A percentile compares a stretch with the other conserved stretches of the same genome.
These are phyloP conservation scores for Phalacrocorax brasilianus DNA, from an alignment of 2,113 vertebrate genomes.

Conservation along the genomic window DNA sequence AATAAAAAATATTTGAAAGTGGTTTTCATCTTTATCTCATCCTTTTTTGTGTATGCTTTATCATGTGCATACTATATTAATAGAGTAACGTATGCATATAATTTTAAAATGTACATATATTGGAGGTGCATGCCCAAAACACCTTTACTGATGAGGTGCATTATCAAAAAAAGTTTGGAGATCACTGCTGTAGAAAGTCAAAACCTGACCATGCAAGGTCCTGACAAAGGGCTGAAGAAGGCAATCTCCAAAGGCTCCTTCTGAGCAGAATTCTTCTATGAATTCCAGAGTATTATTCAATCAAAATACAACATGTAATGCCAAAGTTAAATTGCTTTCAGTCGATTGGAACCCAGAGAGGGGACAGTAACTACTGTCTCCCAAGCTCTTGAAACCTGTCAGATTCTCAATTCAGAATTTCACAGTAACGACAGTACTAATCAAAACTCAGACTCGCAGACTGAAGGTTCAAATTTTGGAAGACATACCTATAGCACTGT, in stretches of 20 bases:
- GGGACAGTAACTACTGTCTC: neutral
- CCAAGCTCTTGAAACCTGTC: neutral
- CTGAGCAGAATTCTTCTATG: neutral
- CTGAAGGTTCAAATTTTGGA: neutral
- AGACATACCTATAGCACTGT: neutral
- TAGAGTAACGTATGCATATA: neutral
- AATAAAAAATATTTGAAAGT: neutral
- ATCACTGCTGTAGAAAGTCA: neutral
- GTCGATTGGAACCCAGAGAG: neutral
- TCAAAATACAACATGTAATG: neutral
- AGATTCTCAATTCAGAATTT: neutral
- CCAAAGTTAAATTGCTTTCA: neutral
- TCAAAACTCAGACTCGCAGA: neutral
- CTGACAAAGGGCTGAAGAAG: neutral
- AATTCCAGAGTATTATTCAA: neutral
- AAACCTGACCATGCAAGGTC: neutral
- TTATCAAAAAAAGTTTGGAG: neutral
- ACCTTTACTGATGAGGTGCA: neutral
- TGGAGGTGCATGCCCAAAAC: neutral
- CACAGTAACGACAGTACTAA: neutral
- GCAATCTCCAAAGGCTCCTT: neutral
- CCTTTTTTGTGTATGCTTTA: neutral
- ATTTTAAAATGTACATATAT: neutral
- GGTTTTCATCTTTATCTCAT: neutral
- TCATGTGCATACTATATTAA: neutral